A percentile compares a stretch with the other conserved stretches of the same genome.
These are phyloP conservation scores for Drosophila neoperkinsi DNA, from an alignment of 2,888 invertebrate species.

Conservation along the genomic window DNA sequence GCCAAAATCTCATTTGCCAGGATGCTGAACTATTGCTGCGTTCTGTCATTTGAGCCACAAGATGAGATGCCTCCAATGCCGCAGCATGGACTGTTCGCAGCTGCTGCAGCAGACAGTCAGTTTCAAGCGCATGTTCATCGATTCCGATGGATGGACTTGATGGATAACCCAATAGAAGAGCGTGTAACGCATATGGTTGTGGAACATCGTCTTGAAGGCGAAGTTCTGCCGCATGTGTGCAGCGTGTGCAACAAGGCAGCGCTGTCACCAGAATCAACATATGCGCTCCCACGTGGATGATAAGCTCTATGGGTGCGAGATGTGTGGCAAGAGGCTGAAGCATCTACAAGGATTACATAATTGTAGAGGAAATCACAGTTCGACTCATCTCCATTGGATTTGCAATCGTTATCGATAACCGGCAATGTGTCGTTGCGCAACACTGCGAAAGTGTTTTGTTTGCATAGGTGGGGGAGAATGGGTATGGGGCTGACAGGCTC, in stretches of 20 bases:
- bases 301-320: constrained; percentile 82
- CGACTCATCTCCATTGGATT: background rate
- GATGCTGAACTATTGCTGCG: constrained; percentile 77
- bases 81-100: constrained; percentile 67
- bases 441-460: constrained; percentile 42
- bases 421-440: constrained; percentile 19
- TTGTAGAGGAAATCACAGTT: background rate
- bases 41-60: constrained; percentile 62
- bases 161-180: constrained; percentile 23
- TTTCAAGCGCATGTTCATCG: constrained; percentile 82
- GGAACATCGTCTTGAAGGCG: too few species aligned
- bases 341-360: constrained; percentile 84
- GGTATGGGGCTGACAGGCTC: constrained; percentile 38
- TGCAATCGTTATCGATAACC: constrained; percentile 34
- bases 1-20: constrained; percentile 80
- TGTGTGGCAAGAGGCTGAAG: constrained; percentile 84
- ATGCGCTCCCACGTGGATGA: constrained; percentile 20
- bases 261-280: too few species aligned
- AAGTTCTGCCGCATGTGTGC: too few species aligned
- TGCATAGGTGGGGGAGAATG: constrained; percentile 27
- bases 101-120: background rate
- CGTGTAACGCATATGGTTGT: background rate
- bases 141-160: constrained; percentile 58
- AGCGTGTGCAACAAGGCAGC: too few species aligned
- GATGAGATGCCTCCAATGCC: too few species aligned